Percentiles rank a stretch among this genome's conserved stretches.
Conservation (phyloP, 2,113 vertebrate genomes). For the Nerophis ophidion region DNA sequence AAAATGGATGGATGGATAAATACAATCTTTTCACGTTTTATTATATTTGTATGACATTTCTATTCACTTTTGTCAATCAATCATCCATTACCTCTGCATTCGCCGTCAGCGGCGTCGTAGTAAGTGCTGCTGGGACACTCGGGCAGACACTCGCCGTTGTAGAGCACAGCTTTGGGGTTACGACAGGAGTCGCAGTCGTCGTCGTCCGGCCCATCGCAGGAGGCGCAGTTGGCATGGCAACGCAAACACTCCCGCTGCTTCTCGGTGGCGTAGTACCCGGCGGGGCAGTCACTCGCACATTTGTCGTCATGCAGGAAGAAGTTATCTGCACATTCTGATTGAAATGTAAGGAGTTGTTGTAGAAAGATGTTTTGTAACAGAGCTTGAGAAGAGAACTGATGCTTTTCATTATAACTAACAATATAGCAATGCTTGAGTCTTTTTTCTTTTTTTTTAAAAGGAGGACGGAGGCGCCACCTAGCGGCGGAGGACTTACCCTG, state of each 20-base stretch:
- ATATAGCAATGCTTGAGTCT: no score
- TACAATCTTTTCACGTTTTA: no score
- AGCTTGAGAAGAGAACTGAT: no score
- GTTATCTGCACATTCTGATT: conserved; percentile 72
- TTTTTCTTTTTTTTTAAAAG: no score
- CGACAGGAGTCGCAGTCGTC: conserved; percentile 80
- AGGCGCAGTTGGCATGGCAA: conserved; percentile 76
- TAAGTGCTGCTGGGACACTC: conserved; percentile 76
- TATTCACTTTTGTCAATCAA: neutral
- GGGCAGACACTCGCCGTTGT: conserved; percentile 72
- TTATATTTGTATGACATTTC: no score
- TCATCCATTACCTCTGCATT: conserved; percentile 77
- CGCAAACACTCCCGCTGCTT: conserved; percentile 65
- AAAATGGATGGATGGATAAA: no score
- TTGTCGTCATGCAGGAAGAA: conserved; percentile 72
- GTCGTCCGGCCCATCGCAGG: conserved; percentile 73
- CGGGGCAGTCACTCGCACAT: conserved; percentile 79
- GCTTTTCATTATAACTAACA: no score
- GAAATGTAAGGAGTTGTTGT: neutral
- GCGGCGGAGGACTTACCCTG: conserved; percentile 67
- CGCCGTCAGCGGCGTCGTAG: conserved; percentile 49
- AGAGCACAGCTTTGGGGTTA: conserved; percentile 41
- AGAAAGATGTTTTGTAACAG: no score
- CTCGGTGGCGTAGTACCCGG: conserved; percentile 65
- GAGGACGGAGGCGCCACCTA: no score